Base-by-base conservation (phyloP, 2,888 invertebrate genomes). In the Elaeidobius kamerunicus region DNA sequence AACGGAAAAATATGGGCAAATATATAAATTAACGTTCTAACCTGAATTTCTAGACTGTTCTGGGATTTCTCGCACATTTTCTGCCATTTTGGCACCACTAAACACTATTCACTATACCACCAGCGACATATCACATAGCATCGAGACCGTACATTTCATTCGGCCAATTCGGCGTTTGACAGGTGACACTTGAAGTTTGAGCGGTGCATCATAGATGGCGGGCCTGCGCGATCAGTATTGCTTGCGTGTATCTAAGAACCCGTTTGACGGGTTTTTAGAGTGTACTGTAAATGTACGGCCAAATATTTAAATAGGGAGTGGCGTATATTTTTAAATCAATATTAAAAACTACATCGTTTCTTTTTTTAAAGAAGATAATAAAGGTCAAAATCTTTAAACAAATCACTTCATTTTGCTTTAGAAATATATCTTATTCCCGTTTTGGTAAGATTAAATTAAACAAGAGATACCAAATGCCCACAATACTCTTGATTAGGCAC, bases 31-130 rank as follows among this genome's bases (percentile, higher is more conserved):
- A 62, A 48, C 60, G 54, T 63, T 62, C 69, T 66, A 69, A 73
- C 73, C 73, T 70, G 70, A 62, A 61, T 67, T 66, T 69, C 70
- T 73, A 58, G 69, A 63, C 66, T 71, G 70, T 65, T 72, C 69
- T 60, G 64, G 65, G 65, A 67, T 68, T 63, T 70, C 69, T 68
- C 70, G 70, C 67, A 66, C 70, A 69, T 70, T 73, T 71, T 73
- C 73, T 72, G 73, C 72, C 73, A 73, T 73, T 72, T 72, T 73
- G 68, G 68, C 67, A 65, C 64, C 66, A 66, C 66, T 64, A 64
- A n/a, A 67, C 63, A 65, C 63, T 61, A 63, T 64, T 64, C 65
- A 60, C 67, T 65, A 45, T 48, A 42, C 18, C 43, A 51, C 57
- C 56, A 65, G 65, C 66, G 61, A 65, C 66, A 67, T 66, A 63